Evolutionary conservation across 2,797 vertebrate genomes (phyloP).

Genomic region (Poecilia gillii): DNA sequence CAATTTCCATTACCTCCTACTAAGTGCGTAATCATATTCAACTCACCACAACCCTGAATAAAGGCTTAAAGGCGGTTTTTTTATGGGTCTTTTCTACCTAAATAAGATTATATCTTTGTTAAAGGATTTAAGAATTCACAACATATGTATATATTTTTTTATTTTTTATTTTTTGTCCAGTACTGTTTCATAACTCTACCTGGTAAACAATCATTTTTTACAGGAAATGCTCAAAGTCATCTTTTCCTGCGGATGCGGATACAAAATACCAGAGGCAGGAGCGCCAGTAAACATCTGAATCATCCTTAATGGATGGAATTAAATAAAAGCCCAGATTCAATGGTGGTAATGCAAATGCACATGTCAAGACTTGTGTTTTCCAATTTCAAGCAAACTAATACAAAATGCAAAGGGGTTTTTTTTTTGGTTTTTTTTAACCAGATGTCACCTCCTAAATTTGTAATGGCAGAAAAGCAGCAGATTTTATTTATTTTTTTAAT

Average conservation of each 20-base stretch:
- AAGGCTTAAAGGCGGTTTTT: background rate
- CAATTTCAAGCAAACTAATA: background rate
- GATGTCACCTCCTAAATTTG: background rate
- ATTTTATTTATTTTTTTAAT: background rate
- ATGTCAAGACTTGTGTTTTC: background rate
- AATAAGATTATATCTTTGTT: background rate
- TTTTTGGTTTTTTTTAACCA: background rate
- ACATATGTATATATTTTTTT: background rate
- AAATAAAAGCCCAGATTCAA: background rate
- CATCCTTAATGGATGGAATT: slow-evolving; percentile 1
- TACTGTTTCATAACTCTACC: background rate
- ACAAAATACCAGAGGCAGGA: background rate
- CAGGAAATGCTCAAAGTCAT: background rate
- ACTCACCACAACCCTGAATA: background rate
- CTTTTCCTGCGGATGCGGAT: background rate
- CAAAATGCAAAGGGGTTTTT: background rate
- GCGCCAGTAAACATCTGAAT: background rate
- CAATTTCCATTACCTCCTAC: background rate
- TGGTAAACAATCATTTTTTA: background rate
- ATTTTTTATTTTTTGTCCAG: background rate
- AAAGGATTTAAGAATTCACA: background rate
- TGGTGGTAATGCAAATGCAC: background rate
- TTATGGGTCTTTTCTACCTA: background rate
- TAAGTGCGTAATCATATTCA: background rate
- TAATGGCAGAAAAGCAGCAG: background rate